A percentile compares a stretch with the other conserved stretches of the same genome.
Evolutionary conservation across 2,113 vertebrate genomes (phyloP).

Genomic region (Campylorhamphus procurvoides): DNA sequence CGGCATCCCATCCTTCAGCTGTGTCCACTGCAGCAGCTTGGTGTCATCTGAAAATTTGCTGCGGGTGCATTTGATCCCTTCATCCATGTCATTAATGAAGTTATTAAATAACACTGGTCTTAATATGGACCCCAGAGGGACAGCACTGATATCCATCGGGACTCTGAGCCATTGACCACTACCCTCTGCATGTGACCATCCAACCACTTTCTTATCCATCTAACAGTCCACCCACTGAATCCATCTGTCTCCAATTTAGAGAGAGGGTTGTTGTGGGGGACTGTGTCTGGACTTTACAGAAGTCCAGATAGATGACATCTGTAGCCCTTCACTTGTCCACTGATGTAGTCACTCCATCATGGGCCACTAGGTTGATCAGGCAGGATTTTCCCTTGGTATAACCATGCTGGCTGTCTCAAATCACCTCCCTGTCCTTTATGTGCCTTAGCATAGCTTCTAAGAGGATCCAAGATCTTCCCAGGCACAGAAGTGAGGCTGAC

Average conservation of each 20-base stretch:
- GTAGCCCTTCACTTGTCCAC: neutral
- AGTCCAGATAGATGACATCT: neutral
- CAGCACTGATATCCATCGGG: neutral
- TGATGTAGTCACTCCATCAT: neutral
- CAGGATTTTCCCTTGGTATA: neutral
- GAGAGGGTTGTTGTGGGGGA: neutral
- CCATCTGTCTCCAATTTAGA: neutral
- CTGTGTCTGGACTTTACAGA: no score
- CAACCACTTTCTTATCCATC: neutral
- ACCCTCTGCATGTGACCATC: neutral
- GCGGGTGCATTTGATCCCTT: neutral
- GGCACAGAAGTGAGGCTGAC: neutral
- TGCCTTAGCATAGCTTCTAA: neutral
- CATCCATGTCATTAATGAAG: neutral
- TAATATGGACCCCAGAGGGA: neutral
- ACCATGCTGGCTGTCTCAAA: neutral
- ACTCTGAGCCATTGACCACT: neutral
- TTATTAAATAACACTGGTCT: neutral
- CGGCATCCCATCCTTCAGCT: neutral
- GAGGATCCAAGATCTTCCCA: neutral
- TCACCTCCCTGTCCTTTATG: neutral
- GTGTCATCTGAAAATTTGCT: neutral
- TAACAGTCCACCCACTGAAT: neutral
- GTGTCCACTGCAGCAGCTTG: neutral
- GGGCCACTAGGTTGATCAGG: neutral